phyloP scores from a whole-genome alignment of 2,113 vertebrate species.

The Tachycineta bicolor region DNA sequence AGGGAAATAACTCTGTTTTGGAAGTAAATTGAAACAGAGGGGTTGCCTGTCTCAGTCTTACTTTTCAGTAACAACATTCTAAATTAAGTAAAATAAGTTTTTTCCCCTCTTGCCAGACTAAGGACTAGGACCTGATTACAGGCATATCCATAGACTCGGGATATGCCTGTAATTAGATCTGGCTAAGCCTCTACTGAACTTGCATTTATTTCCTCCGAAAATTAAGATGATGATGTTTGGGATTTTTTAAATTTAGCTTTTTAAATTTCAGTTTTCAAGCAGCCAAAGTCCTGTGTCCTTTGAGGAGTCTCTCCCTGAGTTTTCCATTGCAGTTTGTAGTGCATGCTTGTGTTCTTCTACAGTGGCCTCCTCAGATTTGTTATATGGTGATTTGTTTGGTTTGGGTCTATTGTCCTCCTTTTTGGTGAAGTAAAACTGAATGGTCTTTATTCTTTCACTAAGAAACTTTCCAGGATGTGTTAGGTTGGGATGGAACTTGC shows the following conservation, averaged over 20 bases:
- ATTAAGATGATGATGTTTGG: background rate
- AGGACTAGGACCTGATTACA: background rate
- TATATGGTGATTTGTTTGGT: background rate
- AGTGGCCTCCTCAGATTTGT: background rate
- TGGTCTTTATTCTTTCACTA: background rate
- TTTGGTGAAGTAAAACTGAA: background rate
- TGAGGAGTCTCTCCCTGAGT: background rate
- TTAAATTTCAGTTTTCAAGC: background rate
- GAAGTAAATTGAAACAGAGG: background rate
- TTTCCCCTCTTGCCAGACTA: background rate
- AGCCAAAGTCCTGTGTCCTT: background rate
- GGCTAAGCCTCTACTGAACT: background rate
- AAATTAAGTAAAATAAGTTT: background rate
- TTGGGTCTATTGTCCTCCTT: background rate
- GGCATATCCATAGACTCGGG: too few relatives aligned
- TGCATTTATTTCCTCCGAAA: background rate
- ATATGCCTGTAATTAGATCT: background rate
- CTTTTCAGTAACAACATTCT: background rate
- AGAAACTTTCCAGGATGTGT: background rate
- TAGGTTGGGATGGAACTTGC: background rate
- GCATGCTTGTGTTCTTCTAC: background rate
- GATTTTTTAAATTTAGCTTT: rapidly evolving
- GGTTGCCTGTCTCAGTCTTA: background rate
- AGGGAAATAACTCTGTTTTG: background rate
- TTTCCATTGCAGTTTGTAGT: background rate